Percentiles rank a stretch among this genome's conserved stretches.
Conservation (phyloP, 2,888 invertebrate species). For the Phaonia tiefii region DNA sequence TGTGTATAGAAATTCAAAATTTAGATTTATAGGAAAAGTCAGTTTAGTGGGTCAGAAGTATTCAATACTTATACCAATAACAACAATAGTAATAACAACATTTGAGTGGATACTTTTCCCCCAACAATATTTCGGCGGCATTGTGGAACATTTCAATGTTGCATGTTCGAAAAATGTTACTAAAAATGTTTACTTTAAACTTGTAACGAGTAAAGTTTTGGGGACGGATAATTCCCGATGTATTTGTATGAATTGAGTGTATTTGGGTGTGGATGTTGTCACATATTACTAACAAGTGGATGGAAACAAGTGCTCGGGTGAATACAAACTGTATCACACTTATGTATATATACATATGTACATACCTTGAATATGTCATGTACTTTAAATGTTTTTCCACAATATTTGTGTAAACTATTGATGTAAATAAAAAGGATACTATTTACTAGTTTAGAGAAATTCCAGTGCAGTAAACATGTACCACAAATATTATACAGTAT, state of each 20-base stretch:
- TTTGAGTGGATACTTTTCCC: not conserved
- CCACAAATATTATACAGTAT: no score
- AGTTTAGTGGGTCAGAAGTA: constrained; percentile 57
- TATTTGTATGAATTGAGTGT: no score
- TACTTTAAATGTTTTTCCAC: not conserved
- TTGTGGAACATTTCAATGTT: not conserved
- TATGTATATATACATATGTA: constrained; percentile 7
- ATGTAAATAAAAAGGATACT: no score
- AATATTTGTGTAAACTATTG: no score
- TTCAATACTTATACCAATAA: not conserved
- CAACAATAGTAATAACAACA: not conserved
- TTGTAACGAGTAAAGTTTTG: constrained; percentile 35
- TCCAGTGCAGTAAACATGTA: no score
- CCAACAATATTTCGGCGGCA: no score
- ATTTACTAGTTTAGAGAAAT: no score
- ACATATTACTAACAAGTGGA: no score
- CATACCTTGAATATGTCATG: not conserved
- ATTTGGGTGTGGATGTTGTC: no score
- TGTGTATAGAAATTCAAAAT: not conserved
- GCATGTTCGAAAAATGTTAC: constrained; percentile 52
- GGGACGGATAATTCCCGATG: no score
- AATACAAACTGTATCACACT: constrained; percentile 49
- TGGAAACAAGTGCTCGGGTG: constrained; percentile 12
- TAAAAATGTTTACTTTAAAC: constrained; percentile 53
- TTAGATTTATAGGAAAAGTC: constrained; percentile 9